These are phyloP conservation scores for Verasper variegatus DNA, from an alignment of 2,113 vertebrate genomes.

Conservation along the genomic window DNA sequence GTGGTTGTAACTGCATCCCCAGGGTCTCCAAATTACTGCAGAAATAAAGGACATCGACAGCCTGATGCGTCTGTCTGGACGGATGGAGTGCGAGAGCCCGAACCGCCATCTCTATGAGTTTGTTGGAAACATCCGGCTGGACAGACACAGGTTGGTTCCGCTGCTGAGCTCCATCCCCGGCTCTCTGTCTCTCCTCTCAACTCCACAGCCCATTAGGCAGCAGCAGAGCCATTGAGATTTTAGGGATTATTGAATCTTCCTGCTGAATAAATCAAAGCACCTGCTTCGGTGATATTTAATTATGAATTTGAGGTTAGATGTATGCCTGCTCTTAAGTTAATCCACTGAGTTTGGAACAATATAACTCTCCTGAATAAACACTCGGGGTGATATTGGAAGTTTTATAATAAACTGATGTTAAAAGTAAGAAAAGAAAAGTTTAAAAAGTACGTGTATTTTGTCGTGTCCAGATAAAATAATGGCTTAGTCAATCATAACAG, in stretches of 20 bases:
- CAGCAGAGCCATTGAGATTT: slow-evolving; percentile 3
- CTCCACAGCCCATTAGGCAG: slow-evolving; percentile 27
- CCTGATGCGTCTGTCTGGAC: slow-evolving; percentile 90
- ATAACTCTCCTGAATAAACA: neutral
- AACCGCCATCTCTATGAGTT: slow-evolving; percentile 98
- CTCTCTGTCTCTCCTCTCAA: slow-evolving; percentile 2
- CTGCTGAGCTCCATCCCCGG: neutral
- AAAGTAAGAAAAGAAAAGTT: too few relatives aligned
- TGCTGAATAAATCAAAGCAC: slow-evolving; percentile 35
- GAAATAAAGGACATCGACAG: slow-evolving; percentile 94
- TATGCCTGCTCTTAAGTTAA: slow-evolving; percentile 21
- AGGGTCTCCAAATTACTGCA: slow-evolving; percentile 92
- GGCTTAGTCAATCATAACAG: too few relatives aligned
- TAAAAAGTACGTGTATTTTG: too few relatives aligned
- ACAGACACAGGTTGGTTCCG: slow-evolving; percentile 88
- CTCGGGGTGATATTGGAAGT: too few relatives aligned
- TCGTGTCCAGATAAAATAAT: too few relatives aligned
- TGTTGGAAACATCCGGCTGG: slow-evolving; percentile 94
- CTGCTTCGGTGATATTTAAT: slow-evolving; percentile 42
- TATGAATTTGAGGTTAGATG: slow-evolving; percentile 8
- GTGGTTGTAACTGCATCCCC: slow-evolving; percentile 29
- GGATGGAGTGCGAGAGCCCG: slow-evolving; percentile 96
- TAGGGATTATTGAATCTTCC: slow-evolving; percentile 30
- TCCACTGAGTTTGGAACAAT: neutral
- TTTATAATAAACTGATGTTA: too few relatives aligned